A percentile compares a stretch with the other conserved stretches of the same genome.
Evolutionary conservation across 2,797 vertebrate genomes (phyloP).

Genomic region (Crypturellus tataupa): DNA sequence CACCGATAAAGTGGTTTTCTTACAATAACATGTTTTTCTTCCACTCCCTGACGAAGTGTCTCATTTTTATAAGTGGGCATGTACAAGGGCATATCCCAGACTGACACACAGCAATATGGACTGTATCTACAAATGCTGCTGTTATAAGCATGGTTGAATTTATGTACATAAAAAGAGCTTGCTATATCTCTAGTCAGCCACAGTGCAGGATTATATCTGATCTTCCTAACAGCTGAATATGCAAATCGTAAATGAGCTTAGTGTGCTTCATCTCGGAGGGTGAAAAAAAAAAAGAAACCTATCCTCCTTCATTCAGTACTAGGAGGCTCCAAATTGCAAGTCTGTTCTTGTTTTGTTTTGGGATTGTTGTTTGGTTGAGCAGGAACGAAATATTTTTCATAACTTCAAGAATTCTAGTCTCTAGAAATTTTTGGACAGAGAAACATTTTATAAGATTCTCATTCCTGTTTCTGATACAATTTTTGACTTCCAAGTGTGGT

Average conservation of each 20-base stretch:
- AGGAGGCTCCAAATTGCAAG: not conserved
- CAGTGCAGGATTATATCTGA: not conserved
- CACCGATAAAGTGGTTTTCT: not conserved
- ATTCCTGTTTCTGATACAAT: not conserved
- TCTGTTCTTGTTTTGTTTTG: not conserved
- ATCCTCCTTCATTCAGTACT: not conserved
- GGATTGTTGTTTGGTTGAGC: not conserved
- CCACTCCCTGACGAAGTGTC: not conserved
- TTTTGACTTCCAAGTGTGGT: not conserved
- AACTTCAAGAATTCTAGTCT: not conserved
- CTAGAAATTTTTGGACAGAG: not conserved
- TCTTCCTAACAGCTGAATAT: not conserved
- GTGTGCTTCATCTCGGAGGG: not conserved
- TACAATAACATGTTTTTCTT: not conserved
- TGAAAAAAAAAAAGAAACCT: not conserved
- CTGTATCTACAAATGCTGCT: not conserved
- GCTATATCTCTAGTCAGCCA: not conserved
- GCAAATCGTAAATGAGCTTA: not conserved
- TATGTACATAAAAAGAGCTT: not conserved
- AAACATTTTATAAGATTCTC: not conserved
- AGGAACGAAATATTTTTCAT: not conserved
- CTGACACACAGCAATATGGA: not conserved
- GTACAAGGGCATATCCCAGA: not conserved
- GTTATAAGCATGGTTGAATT: not conserved
- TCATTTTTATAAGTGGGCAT: not conserved